Percentiles rank a stretch among this genome's conserved stretches.
phyloP scores from a whole-genome alignment of 1,140 invertebrate genomes.

The Centruroides vittatus region DNA sequence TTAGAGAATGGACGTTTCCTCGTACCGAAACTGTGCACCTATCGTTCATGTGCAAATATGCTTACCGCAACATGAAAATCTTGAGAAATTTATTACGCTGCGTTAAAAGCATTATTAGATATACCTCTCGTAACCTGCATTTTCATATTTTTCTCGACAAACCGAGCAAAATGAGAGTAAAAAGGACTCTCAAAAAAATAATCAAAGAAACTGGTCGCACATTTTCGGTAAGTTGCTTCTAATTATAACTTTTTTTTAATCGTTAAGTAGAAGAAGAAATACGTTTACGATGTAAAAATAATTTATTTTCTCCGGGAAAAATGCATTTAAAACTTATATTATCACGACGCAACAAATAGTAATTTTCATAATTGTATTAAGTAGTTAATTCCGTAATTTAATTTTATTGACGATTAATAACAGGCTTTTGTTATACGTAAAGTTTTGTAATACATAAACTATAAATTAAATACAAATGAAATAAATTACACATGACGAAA shows the following conservation, averaged over 20 bases:
- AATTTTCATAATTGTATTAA: no score
- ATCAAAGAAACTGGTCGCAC: background rate
- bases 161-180: slow-evolving; percentile 1
- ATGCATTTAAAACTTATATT: no score
- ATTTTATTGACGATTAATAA: no score
- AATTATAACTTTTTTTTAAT: background rate
- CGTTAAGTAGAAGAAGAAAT: background rate
- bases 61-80: slow-evolving; percentile 16
- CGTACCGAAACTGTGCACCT: slow-evolving; percentile 7
- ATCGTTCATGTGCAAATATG: slow-evolving; percentile 13
- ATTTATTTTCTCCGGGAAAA: no score
- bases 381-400: no score
- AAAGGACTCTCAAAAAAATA: slow-evolving; percentile 9
- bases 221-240: slow-evolving; percentile 9
- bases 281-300: no score
- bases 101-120: slow-evolving; percentile 5
- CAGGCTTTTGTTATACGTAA: no score
- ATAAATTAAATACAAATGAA: background rate
- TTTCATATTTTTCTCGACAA: slow-evolving; percentile 13
- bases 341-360: no score
- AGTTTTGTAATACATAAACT: background rate
- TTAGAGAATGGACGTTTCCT: no score
- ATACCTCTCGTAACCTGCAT: slow-evolving; percentile 5
- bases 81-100: slow-evolving; percentile 4
- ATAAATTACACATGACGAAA: background rate